phyloP scores from a whole-genome alignment of 2,113 vertebrate species.

The Leuciscus idus region DNA sequence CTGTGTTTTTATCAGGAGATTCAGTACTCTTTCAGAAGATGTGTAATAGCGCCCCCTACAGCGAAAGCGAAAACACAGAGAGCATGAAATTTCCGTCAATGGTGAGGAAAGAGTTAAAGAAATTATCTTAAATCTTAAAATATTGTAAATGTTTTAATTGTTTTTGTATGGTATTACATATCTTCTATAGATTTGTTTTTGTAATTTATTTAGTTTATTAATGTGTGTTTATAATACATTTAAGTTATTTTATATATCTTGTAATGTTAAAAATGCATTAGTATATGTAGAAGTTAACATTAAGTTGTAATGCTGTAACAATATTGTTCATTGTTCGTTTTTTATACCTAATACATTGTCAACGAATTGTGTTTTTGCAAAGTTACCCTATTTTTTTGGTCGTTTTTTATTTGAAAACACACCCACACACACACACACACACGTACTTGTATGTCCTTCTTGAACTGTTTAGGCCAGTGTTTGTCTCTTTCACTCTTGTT shows the following conservation, averaged over 20 bases:
- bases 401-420: not conserved
- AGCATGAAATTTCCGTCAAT: too few species aligned
- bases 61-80: too few species aligned
- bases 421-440: not conserved
- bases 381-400: not conserved
- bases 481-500: slow-evolving; percentile 7
- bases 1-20: not conserved
- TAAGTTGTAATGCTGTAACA: not conserved
- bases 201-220: not conserved
- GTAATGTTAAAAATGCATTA: not conserved
- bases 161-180: not conserved
- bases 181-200: not conserved
- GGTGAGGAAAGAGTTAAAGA: too few species aligned
- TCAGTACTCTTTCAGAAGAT: too few species aligned
- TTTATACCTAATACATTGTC: not conserved
- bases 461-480: slow-evolving; percentile 23
- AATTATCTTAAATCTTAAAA: too few species aligned
- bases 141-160: too few species aligned
- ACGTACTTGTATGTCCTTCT: not conserved
- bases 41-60: too few species aligned
- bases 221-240: not conserved
- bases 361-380: not conserved
- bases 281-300: not conserved
- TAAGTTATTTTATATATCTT: not conserved
- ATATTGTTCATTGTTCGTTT: not conserved